A percentile compares a stretch with the other conserved stretches of the same genome.
Evolutionary conservation across 2,113 vertebrate genomes (phyloP).

Genomic region (Gobius niger): DNA sequence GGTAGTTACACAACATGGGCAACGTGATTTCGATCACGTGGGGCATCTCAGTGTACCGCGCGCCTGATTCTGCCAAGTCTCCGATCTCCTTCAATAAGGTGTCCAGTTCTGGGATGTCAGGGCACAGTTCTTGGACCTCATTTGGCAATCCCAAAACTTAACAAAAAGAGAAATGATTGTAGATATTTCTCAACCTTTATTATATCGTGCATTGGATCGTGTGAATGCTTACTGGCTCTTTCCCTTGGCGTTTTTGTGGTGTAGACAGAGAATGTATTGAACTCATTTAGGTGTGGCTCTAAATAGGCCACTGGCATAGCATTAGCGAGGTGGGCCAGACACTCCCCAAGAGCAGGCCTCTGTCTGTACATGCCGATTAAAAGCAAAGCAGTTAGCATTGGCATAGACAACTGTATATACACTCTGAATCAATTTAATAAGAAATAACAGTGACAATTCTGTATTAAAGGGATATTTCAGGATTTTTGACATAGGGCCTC

Average conservation of each 20-base stretch:
- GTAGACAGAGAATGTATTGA: constrained; percentile 90
- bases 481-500: too few relatives aligned
- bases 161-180: constrained; percentile 6
- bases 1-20: constrained; percentile 94
- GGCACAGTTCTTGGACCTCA: constrained; percentile 91
- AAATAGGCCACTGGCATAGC: constrained; percentile 93
- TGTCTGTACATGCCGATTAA: constrained; percentile 69
- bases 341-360: constrained; percentile 89
- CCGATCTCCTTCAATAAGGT: constrained; percentile 86
- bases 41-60: constrained; percentile 95
- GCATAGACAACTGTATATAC: not conserved
- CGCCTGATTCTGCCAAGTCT: constrained; percentile 90
- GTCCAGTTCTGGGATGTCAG: constrained; percentile 88
- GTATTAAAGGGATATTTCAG: too few relatives aligned
- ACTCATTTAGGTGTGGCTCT: constrained; percentile 87
- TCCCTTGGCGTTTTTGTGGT: constrained; percentile 92
- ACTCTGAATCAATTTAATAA: not conserved
- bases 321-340: constrained; percentile 88
- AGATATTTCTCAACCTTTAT: not conserved
- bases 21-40: constrained; percentile 94
- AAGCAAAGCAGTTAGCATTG: too few relatives aligned
- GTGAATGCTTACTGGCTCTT: constrained; percentile 82
- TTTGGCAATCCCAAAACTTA: constrained; percentile 87
- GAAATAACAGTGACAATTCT: not conserved
- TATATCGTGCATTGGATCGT: not conserved